Percentiles rank a stretch among this genome's conserved stretches.
Evolutionary conservation across 53 echinoderm and acorn worm species (phyloP).

Genomic region (Luidia sarsii): DNA sequence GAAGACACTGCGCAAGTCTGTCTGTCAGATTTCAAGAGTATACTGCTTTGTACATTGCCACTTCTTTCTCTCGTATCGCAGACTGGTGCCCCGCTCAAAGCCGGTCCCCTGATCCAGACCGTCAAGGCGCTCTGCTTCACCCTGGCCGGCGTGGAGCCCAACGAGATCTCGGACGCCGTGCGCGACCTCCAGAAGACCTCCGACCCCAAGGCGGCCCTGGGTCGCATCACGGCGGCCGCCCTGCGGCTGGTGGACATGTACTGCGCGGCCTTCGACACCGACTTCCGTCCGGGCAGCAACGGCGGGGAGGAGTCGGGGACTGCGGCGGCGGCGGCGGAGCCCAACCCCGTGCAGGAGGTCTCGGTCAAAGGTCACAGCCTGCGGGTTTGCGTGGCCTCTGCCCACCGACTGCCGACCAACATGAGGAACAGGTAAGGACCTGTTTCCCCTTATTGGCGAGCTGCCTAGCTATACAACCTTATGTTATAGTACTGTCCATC

Average conservation of each 20-base stretch:
- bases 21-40: not conserved
- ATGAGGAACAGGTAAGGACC: constrained; percentile 55
- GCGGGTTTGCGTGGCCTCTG: constrained; percentile 77
- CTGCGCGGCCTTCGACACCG: constrained; percentile 95
- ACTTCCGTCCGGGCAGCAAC: constrained; percentile 58
- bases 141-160: constrained; percentile 88
- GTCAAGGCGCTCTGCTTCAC: constrained; percentile 93
- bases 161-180: constrained; percentile 77
- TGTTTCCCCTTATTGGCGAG: too few species aligned
- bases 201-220: constrained; percentile 4
- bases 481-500: too few species aligned
- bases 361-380: constrained; percentile 77
- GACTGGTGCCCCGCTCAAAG: constrained; percentile 59
- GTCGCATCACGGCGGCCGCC: constrained; percentile 76
- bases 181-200: constrained; percentile 22
- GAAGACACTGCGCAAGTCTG: too few species aligned
- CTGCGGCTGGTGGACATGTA: constrained; percentile 78
- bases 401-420: constrained; percentile 82
- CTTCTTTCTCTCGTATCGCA: constrained; percentile 15
- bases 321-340: constrained; percentile 45
- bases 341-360: constrained; percentile 70
- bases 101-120: constrained; percentile 81
- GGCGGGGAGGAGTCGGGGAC: constrained; percentile 24
- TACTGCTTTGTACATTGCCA: not conserved
- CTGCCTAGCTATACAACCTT: too few species aligned